Percentiles rank a stretch among this genome's conserved stretches.
phyloP scores from a whole-genome alignment of 2,797 vertebrate genomes.

The Mycteria americana region DNA sequence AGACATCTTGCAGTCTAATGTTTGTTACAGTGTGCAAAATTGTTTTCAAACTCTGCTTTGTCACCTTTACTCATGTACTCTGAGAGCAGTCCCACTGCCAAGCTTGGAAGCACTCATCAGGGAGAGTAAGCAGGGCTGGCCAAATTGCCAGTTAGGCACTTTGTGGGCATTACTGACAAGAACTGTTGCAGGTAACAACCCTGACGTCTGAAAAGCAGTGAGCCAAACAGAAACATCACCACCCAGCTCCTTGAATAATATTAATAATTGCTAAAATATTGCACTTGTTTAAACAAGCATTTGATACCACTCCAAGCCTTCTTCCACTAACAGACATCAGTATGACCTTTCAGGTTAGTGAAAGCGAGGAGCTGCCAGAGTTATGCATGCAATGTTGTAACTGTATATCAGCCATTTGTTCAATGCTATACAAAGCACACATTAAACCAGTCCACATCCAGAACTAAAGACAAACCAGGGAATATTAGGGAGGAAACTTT shows the following conservation, averaged over 20 bases:
- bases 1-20: background rate
- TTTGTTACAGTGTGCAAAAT: accelerated
- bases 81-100: accelerated
- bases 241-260: background rate
- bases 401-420: background rate
- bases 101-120: accelerated
- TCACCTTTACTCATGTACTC: background rate
- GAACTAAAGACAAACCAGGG: background rate
- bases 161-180: background rate
- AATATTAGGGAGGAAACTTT: background rate
- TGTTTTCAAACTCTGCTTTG: background rate
- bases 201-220: background rate
- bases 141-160: background rate
- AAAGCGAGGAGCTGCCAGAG: background rate
- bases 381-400: background rate
- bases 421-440: background rate
- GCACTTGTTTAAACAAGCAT: background rate
- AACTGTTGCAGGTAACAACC: background rate
- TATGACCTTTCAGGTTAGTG: background rate
- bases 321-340: background rate
- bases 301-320: background rate
- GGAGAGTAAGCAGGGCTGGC: background rate
- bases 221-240: background rate
- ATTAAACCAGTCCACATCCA: background rate
- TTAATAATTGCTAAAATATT: background rate